Conservation (phyloP, 2,797 vertebrate genomes). For the Brachyrhaphis roseni region DNA sequence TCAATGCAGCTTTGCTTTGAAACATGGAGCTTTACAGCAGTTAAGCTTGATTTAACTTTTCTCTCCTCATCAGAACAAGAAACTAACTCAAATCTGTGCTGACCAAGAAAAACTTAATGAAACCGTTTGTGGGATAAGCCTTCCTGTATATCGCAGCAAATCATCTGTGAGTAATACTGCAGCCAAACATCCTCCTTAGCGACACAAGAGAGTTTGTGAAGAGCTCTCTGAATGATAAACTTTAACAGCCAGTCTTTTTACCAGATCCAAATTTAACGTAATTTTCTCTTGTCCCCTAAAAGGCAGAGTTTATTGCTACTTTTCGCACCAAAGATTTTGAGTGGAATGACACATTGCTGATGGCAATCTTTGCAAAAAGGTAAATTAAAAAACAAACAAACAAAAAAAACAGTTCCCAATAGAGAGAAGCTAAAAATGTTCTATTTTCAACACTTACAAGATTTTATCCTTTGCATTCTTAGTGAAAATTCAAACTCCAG, state of each 20-base stretch:
- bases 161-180: slow-evolving; percentile 57
- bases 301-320: slow-evolving; percentile 64
- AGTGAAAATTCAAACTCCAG: slow-evolving; percentile 75
- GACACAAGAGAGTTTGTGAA: not conserved
- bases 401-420: no score
- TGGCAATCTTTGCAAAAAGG: slow-evolving; percentile 71
- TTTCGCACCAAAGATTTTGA: slow-evolving; percentile 51
- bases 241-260: not conserved
- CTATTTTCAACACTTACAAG: not conserved
- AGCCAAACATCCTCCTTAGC: not conserved
- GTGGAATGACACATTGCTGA: slow-evolving; percentile 65
- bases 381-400: slow-evolving; percentile 20
- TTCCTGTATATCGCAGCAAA: slow-evolving; percentile 71
- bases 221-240: not conserved
- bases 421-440: not conserved
- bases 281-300: slow-evolving; percentile 16
- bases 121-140: slow-evolving; percentile 71
- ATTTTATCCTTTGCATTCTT: slow-evolving; percentile 24
- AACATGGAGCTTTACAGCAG: not conserved
- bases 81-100: slow-evolving; percentile 50
- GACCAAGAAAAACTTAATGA: slow-evolving; percentile 41
- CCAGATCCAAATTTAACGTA: not conserved
- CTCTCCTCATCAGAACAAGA: slow-evolving; percentile 49
- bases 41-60: not conserved
- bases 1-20: not conserved